Conservation (phyloP, 2,888 invertebrate species). For the Conchocele bisecta region DNA sequence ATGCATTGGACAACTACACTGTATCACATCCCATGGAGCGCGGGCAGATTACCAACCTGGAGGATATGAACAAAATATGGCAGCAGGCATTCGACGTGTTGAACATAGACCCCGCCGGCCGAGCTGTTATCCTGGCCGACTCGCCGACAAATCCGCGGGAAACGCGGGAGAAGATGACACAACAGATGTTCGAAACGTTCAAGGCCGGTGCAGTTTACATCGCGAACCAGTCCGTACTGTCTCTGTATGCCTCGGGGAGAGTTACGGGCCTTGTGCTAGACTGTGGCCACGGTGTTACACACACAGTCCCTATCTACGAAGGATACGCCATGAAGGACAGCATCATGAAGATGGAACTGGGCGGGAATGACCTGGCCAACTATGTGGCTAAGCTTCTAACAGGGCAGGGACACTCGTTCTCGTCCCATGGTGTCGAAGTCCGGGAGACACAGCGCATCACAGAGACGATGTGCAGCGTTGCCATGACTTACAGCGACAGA, state of each 20-base stretch:
- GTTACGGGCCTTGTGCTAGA: slow-evolving; percentile 9
- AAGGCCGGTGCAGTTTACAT: not conserved
- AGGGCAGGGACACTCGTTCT: not conserved
- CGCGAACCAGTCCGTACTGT: not conserved
- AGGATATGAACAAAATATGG: not conserved
- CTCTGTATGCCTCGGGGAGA: not conserved
- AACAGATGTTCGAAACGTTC: slow-evolving; percentile 2
- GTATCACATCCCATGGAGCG: slow-evolving; percentile 2
- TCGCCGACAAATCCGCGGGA: not conserved
- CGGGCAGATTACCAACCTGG: not conserved
- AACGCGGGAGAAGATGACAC: slow-evolving; percentile 3
- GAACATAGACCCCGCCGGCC: not conserved
- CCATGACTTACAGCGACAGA: not conserved
- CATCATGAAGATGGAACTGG: not conserved
- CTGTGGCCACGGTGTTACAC: slow-evolving; percentile 1
- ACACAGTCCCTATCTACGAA: slow-evolving; percentile 5
- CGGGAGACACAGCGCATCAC: not conserved
- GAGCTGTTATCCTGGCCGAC: not conserved
- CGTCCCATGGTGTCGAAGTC: not conserved
- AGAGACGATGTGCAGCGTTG: slow-evolving; percentile 1
- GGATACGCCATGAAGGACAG: slow-evolving; percentile 5
- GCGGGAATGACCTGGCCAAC: slow-evolving; percentile 1
- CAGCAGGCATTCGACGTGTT: not conserved
- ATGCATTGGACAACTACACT: not conserved
- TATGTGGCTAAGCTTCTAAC: not conserved